A percentile compares a stretch with the other conserved stretches of the same genome.
These are phyloP conservation scores for Amphipoea lucens DNA, from an alignment of 2,888 invertebrate genomes.

Conservation along the genomic window DNA sequence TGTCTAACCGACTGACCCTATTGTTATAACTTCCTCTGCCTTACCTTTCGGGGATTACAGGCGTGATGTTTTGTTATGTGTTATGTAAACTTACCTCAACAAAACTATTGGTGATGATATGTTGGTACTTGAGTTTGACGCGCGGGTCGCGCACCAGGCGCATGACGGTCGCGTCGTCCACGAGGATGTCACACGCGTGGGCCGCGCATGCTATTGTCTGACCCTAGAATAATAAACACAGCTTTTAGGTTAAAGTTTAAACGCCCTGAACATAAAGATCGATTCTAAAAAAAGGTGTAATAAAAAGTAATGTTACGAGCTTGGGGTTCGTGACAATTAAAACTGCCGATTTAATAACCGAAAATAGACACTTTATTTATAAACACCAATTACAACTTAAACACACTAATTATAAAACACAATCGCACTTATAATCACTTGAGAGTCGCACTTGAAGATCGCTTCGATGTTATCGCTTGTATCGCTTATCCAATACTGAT, in stretches of 20 bases:
- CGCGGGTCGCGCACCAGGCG: slow-evolving; percentile 96
- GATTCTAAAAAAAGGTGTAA: background rate
- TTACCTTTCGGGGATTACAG: background rate
- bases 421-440: too few species aligned
- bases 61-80: background rate
- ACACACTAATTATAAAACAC: too few species aligned
- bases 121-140: slow-evolving; percentile 98
- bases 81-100: slow-evolving; percentile 94
- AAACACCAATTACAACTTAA: too few species aligned
- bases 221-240: slow-evolving; percentile 83
- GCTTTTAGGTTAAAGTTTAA: background rate
- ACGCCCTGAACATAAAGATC: background rate
- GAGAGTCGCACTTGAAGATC: too few species aligned
- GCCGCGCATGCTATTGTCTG: slow-evolving; percentile 99
- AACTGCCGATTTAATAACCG: too few species aligned
- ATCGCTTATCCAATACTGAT: too few species aligned
- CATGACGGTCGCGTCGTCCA: slow-evolving; percentile 99
- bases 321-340: too few species aligned
- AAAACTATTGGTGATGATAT: slow-evolving; percentile 99
- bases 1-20: too few species aligned
- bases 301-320: too few species aligned
- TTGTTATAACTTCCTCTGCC: background rate
- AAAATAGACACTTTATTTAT: too few species aligned
- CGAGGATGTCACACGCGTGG: slow-evolving; percentile 98
- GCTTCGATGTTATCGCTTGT: too few species aligned